Base-by-base conservation (phyloP, 2,888 invertebrate species). In the Lithophane socia region DNA sequence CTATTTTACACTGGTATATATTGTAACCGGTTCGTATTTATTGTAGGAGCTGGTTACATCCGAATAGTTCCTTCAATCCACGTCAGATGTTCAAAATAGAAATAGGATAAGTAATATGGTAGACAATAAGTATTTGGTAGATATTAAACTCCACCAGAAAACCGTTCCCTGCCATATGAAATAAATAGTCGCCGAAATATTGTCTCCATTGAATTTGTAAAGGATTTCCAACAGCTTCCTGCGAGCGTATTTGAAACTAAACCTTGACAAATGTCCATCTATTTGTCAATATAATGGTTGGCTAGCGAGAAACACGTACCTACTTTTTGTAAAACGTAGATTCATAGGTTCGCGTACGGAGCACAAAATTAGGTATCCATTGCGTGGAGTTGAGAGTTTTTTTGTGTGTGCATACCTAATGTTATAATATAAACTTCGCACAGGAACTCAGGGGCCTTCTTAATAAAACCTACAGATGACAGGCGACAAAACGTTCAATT, bases 1-100 rank as follows among this genome's bases (percentile, higher is more conserved):
- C 60, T 71, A 58, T 70, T 83, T 83, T 70, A 80, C 64, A 47
- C 12, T 24, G 12, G 10, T 13, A 24, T 65, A 84, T 49, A 71
- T 84, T 67, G 44, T 56, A 52, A 8, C n/a, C 13, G 16, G 21
- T 54, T 54, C 5, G 60, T 58, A 13, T 66, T 71, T 63, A 44
- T 29, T 12, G 21, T 24, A n/a, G 10, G 1, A 21, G 29, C 13
- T 24, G 1, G 52, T 77, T 60, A 60, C 10, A 44, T 37, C n/a
- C 9, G 24, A 65, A 63, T 44, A 10, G 3, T 21, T 49, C 3
- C 12, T 18, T 2, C 29, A 37, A 64, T n/a, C 9, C 21, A 52
- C n/a, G 4, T 37, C 2, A 8, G 2, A 49, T n/a, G 8, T 42
- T 52, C 24, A 1, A 71, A 70, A 69, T 71, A 1, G 18, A 7